Evolutionary conservation across 2,797 vertebrate species (phyloP).

Genomic region (Sebastes paucispinis): DNA sequence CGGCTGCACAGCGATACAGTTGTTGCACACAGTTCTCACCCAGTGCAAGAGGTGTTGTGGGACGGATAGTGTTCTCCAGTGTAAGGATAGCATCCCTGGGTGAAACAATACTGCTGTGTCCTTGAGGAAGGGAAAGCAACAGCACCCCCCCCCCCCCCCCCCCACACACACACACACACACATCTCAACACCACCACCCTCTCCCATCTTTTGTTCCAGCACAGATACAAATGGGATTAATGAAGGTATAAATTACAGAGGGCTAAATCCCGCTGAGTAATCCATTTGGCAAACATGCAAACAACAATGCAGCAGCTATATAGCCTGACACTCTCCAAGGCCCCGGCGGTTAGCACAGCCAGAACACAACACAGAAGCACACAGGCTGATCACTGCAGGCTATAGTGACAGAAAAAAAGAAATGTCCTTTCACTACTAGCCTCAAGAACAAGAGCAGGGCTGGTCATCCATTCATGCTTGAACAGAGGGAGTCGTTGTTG

Average conservation of each 20-base stretch:
- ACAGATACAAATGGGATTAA: conserved; percentile 81
- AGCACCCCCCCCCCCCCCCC: background rate
- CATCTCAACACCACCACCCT: conserved; percentile 7
- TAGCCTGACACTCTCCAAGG: conserved; percentile 42
- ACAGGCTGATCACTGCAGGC: conserved; percentile 32
- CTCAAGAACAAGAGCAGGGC: conserved; percentile 22
- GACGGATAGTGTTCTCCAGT: conserved; percentile 49
- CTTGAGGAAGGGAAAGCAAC: conserved; percentile 63
- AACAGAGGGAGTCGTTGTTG: conserved; percentile 39
- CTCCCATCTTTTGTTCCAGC: conserved; percentile 76
- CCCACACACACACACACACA: too few species aligned
- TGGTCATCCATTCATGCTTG: conserved; percentile 16
- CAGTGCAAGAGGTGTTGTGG: conserved; percentile 40
- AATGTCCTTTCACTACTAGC: conserved; percentile 19
- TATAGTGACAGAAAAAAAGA: background rate
- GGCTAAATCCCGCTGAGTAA: conserved; percentile 81
- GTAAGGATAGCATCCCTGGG: conserved; percentile 55
- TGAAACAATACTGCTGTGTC: conserved; percentile 75
- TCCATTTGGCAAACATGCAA: conserved; percentile 79
- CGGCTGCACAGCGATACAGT: conserved; percentile 62
- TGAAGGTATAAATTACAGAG: conserved; percentile 81
- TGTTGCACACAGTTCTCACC: conserved; percentile 47
- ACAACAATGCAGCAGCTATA: conserved; percentile 62
- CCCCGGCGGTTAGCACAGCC: conserved; percentile 32
- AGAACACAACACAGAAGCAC: conserved; percentile 10